Base-by-base conservation (phyloP, 2,113 vertebrate species). In the Diglossa brunneiventris region DNA sequence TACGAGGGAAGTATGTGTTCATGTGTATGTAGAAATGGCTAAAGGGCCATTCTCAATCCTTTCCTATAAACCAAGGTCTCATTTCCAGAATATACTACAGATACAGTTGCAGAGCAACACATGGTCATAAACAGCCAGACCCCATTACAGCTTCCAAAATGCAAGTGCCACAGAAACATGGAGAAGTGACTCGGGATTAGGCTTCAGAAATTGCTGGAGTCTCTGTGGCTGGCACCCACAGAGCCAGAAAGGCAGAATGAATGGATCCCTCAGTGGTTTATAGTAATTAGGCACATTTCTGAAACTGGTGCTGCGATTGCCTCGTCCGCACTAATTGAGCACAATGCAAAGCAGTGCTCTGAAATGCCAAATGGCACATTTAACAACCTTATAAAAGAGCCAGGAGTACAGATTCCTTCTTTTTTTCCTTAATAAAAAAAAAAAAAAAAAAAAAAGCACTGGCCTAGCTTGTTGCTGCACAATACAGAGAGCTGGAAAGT, bases 331-430 rank as follows among this genome's bases (percentile, higher is more conserved):
- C 93, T 97, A 97, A 97, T 80, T 97, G 95, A 97, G 92, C 83
- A 95, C 97, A 96, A 97, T 61, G 93, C 72, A 88, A 89, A 96
- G 89, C 90, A 80, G 89, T 83, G 92, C 97, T 80, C 95, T 87
- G 80, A 91, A 88, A 96, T 53, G 89, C 94, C 94, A 92, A 97
- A 95, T 20, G 24, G 85, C 78, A 94, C 86, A 74, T 89, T 97
- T 98, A 97, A 97, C 95, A 95, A 64, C 91, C 97, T 78, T 96
- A 95, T 96, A 97, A 97, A 98, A 68, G 87, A 91, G 84, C 70
- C 67, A 91, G 93, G 39, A 82, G 91, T 87, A 95, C 68, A 96
- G 64, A 97, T 94, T 58, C 42, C 13, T 44, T 35, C 85, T 92
- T 67, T 92, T 96, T 90, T 72, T 4, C 4, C n/a, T 79, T 86